phyloP scores from a whole-genome alignment of 2,797 vertebrate genomes.

The Sitta carolinensis region DNA sequence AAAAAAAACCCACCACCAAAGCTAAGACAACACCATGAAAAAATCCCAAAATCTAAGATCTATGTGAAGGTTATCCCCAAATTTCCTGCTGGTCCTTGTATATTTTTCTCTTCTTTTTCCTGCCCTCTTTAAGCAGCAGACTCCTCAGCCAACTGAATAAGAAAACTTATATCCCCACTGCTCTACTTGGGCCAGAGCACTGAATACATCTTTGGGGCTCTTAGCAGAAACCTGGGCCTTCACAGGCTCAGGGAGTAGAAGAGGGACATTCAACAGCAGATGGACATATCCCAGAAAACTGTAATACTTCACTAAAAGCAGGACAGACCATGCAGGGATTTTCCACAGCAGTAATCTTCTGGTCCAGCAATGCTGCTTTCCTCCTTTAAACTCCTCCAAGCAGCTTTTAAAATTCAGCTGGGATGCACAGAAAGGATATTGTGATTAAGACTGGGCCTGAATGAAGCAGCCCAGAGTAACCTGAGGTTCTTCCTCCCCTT shows the following conservation, averaged over 20 bases:
- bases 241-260: neutral
- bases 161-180: neutral
- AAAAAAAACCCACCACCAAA: neutral
- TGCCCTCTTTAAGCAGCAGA: neutral
- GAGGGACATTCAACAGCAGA: neutral
- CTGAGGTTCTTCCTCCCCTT: neutral
- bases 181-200: neutral
- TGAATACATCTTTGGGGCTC: neutral
- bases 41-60: neutral
- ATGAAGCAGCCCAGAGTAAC: neutral
- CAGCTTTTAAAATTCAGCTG: constrained; percentile 9
- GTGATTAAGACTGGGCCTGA: neutral
- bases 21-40: neutral
- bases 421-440: neutral
- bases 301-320: neutral
- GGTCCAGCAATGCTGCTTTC: neutral
- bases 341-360: neutral
- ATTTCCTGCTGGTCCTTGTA: neutral
- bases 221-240: neutral
- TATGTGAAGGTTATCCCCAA: neutral
- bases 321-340: neutral
- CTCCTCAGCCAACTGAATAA: neutral
- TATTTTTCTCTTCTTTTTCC: neutral
- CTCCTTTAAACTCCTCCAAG: neutral
- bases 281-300: neutral